Conservation (phyloP, 2,113 vertebrate genomes). For the Odobenus rosmarus region DNA sequence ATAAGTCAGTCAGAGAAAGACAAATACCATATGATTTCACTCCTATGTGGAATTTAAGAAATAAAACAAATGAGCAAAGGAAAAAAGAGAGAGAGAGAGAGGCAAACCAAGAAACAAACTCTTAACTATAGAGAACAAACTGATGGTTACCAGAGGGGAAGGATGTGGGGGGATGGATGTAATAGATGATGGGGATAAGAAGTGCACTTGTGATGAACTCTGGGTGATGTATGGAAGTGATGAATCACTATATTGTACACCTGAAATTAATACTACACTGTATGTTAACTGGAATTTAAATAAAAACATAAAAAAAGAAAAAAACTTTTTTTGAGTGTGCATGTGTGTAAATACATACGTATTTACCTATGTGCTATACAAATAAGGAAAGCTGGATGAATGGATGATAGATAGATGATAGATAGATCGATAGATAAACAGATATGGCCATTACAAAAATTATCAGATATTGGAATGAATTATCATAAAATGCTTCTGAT, state of each 20-base stretch:
- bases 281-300: not conserved
- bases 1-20: not conserved
- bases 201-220: not conserved
- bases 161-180: not conserved
- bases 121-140: not conserved
- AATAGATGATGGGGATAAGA: not conserved
- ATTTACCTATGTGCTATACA: not conserved
- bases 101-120: not conserved
- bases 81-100: not conserved
- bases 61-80: not conserved
- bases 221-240: not conserved
- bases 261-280: not conserved
- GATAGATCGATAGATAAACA: not conserved
- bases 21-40: not conserved
- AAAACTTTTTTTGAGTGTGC: not conserved
- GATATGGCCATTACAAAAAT: not conserved
- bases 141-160: not conserved
- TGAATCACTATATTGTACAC: not conserved
- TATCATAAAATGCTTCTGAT: not conserved
- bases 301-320: not conserved
- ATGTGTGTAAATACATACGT: not conserved
- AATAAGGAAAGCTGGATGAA: not conserved
- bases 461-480: not conserved
- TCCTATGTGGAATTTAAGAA: not conserved
- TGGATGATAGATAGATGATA: not conserved